Conservation (phyloP, 2,113 vertebrate species). For the Cheilinus undulatus region DNA sequence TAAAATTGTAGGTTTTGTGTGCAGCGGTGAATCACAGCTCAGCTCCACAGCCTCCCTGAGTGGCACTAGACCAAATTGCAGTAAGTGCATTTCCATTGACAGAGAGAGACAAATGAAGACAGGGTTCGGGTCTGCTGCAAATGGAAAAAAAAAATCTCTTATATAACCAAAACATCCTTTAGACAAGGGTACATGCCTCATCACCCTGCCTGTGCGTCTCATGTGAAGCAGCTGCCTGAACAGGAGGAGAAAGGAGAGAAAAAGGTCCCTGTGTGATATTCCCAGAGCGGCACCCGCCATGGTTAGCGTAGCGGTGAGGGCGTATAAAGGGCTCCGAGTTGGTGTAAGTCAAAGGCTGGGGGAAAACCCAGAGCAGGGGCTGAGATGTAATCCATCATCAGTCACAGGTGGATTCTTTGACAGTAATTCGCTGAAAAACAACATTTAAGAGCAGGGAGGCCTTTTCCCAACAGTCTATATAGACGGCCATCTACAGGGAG, state of each 20-base stretch:
- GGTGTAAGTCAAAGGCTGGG: slow-evolving; percentile 50
- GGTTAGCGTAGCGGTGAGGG: slow-evolving; percentile 56
- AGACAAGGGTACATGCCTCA: slow-evolving; percentile 60
- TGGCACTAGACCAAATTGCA: slow-evolving; percentile 73
- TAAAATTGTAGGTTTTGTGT: slow-evolving; percentile 63
- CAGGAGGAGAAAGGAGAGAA: slow-evolving; percentile 32
- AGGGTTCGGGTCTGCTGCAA: slow-evolving; percentile 25
- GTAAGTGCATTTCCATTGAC: slow-evolving; percentile 64
- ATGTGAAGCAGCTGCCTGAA: slow-evolving; percentile 59
- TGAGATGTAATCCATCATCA: slow-evolving; percentile 72
- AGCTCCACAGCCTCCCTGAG: slow-evolving; percentile 63
- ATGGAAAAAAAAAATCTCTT: slow-evolving; percentile 26
- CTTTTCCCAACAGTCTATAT: slow-evolving; percentile 21
- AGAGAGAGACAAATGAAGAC: slow-evolving; percentile 60
- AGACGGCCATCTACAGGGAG: slow-evolving; percentile 36
- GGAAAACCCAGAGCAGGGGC: slow-evolving; percentile 41
- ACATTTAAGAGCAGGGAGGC: slow-evolving; percentile 51
- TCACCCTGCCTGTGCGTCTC: slow-evolving; percentile 28
- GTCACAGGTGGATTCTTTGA: slow-evolving; percentile 62
- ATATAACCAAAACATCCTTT: slow-evolving; percentile 65
- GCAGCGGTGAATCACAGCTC: slow-evolving; percentile 35
- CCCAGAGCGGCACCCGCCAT: slow-evolving; percentile 49
- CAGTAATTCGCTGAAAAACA: slow-evolving; percentile 70
- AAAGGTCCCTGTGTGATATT: slow-evolving; percentile 56
- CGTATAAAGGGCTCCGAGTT: slow-evolving; percentile 21